Conservation (phyloP, 2,888 invertebrate species). For the Drosophila falleni region DNA sequence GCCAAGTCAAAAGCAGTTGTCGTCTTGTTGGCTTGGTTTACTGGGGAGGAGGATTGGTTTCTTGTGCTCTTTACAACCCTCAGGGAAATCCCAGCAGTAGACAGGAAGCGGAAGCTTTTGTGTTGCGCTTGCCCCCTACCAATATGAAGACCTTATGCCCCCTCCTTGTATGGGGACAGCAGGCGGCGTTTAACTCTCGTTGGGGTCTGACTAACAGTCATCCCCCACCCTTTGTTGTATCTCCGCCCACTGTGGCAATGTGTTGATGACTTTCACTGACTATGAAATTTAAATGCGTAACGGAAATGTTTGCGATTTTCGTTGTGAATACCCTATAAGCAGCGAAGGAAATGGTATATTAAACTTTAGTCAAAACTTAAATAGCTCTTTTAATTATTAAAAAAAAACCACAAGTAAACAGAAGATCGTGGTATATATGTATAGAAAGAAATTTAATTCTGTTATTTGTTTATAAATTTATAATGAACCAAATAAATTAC, state of each 20-base stretch:
- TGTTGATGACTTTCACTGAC: slow-evolving; percentile 83
- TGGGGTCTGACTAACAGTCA: slow-evolving; percentile 26
- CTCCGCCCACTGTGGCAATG: slow-evolving; percentile 50
- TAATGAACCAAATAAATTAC: no score
- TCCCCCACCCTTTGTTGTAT: not conserved
- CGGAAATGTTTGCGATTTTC: slow-evolving; percentile 74
- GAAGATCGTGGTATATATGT: no score
- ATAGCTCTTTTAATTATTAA: no score
- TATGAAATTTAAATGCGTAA: slow-evolving; percentile 82
- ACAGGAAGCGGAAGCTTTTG: slow-evolving; percentile 84
- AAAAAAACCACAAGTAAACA: no score
- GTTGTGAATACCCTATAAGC: slow-evolving; percentile 13
- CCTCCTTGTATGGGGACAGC: slow-evolving; percentile 3
- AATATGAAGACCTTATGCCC: slow-evolving; percentile 4
- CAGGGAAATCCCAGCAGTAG: slow-evolving; percentile 79
- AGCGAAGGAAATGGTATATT: not conserved
- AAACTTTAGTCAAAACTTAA: no score
- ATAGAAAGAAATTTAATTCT: no score
- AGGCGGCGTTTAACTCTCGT: slow-evolving; percentile 65
- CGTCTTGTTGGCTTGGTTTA: slow-evolving; percentile 38
- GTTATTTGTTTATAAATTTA: no score
- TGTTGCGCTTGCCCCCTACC: slow-evolving; percentile 49
- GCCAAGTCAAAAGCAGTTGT: slow-evolving; percentile 43
- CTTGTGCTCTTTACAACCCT: slow-evolving; percentile 67
- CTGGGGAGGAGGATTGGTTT: slow-evolving; percentile 8